phyloP scores from a whole-genome alignment of 2,888 invertebrate genomes.

The Dione vanillae region DNA sequence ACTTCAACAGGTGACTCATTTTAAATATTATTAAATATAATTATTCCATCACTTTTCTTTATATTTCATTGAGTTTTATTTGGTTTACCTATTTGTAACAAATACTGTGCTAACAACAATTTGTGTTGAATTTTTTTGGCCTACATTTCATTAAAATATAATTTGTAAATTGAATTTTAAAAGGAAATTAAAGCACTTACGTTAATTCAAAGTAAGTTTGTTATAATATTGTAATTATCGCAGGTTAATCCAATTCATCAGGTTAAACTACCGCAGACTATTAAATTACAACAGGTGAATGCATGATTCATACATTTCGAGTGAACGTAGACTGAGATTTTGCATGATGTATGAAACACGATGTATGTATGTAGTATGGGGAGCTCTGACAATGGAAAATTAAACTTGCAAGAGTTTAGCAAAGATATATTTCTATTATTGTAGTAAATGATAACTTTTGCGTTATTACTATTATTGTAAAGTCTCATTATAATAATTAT shows the following conservation, averaged over 20 bases:
- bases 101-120: neutral
- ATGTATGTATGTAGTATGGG: constrained; percentile 1
- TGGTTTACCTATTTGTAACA: neutral
- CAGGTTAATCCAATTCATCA: constrained; percentile 80
- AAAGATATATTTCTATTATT: neutral
- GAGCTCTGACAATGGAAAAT: constrained; percentile 3
- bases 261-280: constrained; percentile 78
- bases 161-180: too few species aligned
- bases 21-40: neutral
- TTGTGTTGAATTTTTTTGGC: constrained; percentile 2
- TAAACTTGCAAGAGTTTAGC: neutral
- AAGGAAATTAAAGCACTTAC: neutral
- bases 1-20: constrained; percentile 71
- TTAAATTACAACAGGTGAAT: constrained; percentile 79
- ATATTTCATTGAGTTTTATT: constrained; percentile 1
- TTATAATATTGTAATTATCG: constrained; percentile 34
- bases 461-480: too few species aligned
- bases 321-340: constrained; percentile 41
- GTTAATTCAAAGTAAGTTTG: neutral
- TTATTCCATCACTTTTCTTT: neutral
- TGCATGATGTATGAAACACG: constrained; percentile 27
- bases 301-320: constrained; percentile 43
- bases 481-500: too few species aligned
- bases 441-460: too few species aligned
- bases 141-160: too few species aligned